Evolutionary conservation across 1,140 invertebrate genomes (phyloP), one percentile per base, ranked within the genome.

Genomic region (Monochamus saltuarius): DNA sequence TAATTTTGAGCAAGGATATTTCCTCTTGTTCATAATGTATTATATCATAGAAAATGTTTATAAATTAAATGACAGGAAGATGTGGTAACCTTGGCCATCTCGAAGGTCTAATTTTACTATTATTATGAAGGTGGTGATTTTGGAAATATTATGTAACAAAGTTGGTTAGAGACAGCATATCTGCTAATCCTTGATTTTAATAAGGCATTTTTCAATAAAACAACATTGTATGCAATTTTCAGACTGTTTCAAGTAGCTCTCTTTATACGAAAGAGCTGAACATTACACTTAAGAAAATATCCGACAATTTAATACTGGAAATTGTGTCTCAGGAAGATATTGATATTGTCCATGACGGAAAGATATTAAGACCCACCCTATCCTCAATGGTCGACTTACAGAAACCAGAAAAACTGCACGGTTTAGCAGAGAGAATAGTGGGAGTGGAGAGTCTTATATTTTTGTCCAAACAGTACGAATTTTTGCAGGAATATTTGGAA

Each of bases 361-460:
- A 80, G 78, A 79, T 89, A 13, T 73, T 79, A 37, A 83, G 83
- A 70, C 87, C 91, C 1, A 78, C 79, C 46, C 73, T 90, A 11
- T 91, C 90, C 1, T 79, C 86, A 4, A 83, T 85, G 57, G 86
- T 94, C 19, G 83, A 94, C 72, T 78, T 95, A 45, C 79, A 77
- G 8, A 84, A 86, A 61, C 80, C 86, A 4, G 87, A 91, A 40
- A 87, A 83, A 60, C 73, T 97, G 4, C 89, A 89, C 74, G 93
- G 92, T 3, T 75, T 98, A 9, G 80, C 87, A 1, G 92, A 95
- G 73, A 82, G 95, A 64, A 87, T 96, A 29, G 89, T 97, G 4
- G 95, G 90, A 0, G 88, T 95, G 0, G 95, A 98, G 79, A 97
- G 94, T 66, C 81, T 94, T 1, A 85, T 94, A 68, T 97, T 95